A percentile compares a stretch with the other conserved stretches of the same genome.
phyloP scores from a whole-genome alignment of 2,888 invertebrate genomes.

The Agriopis aurantiaria region DNA sequence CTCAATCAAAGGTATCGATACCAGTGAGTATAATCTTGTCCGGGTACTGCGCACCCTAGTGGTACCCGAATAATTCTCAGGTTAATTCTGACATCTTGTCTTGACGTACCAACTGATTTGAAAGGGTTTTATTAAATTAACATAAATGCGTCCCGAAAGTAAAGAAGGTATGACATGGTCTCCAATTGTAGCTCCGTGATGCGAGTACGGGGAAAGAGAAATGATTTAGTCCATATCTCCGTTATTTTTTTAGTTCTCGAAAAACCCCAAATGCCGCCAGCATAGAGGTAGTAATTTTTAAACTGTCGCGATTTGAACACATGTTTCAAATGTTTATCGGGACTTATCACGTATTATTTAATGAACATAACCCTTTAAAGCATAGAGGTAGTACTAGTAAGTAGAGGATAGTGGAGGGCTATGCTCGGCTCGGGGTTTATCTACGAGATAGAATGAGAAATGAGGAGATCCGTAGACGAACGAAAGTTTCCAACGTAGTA shows the following conservation, averaged over 20 bases:
- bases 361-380: too few relatives aligned
- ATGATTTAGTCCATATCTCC: background rate
- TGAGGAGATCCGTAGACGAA: too few relatives aligned
- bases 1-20: background rate
- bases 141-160: conserved; percentile 35
- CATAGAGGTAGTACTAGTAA: too few relatives aligned
- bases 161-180: conserved; percentile 43
- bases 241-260: background rate
- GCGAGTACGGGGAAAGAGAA: conserved; percentile 34
- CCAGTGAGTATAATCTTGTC: conserved; percentile 13
- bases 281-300: too few relatives aligned
- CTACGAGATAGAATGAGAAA: too few relatives aligned
- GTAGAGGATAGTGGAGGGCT: too few relatives aligned
- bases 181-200: conserved; percentile 48
- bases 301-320: too few relatives aligned
- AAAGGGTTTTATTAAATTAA: conserved; percentile 41
- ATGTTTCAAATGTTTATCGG: too few relatives aligned
- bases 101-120: conserved; percentile 43
- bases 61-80: conserved; percentile 37
- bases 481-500: too few relatives aligned
- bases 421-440: too few relatives aligned
- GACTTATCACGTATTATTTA: too few relatives aligned
- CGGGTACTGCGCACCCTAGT: conserved; percentile 19
- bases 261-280: background rate
- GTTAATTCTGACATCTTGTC: conserved; percentile 44